A percentile compares a stretch with the other conserved stretches of the same genome.
phyloP scores from a whole-genome alignment of 2,797 vertebrate genomes.

The Cossypha caffra region DNA sequence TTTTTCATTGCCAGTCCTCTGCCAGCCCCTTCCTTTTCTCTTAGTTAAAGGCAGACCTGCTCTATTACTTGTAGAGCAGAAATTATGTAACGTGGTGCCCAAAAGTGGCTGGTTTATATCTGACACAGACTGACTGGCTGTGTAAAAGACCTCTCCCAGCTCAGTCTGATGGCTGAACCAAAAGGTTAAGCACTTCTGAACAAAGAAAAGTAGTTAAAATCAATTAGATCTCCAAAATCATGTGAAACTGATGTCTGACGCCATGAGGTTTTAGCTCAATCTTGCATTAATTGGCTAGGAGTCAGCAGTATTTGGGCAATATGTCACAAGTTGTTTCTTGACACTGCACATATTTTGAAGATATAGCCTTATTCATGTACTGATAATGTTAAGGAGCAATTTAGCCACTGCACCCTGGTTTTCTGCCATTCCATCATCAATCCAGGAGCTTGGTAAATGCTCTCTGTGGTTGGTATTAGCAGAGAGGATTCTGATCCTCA shows the following conservation, averaged over 20 bases:
- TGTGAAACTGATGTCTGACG: neutral
- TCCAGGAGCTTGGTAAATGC: neutral
- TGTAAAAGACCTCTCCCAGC: neutral
- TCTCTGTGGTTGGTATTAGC: neutral
- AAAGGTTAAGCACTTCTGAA: slow-evolving; percentile 30
- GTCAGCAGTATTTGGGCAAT: slow-evolving; percentile 11
- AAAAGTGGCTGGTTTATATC: neutral
- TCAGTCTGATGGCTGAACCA: neutral
- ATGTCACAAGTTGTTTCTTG: slow-evolving; percentile 32
- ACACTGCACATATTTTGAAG: neutral
- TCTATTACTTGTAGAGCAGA: neutral
- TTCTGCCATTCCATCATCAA: neutral
- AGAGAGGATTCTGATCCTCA: neutral
- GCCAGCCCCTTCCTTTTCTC: neutral
- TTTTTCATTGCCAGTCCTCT: neutral
- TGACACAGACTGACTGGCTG: neutral
- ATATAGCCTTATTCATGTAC: neutral
- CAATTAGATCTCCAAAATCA: slow-evolving; percentile 13
- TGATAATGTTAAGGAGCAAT: accelerated
- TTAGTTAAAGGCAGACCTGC: slow-evolving; percentile 60
- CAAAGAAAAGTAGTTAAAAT: slow-evolving; percentile 38
- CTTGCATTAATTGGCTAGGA: slow-evolving; percentile 6
- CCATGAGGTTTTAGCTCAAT: neutral
- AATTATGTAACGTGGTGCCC: neutral
- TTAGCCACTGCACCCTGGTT: neutral